These are phyloP conservation scores for Tauraco erythrolophus DNA, from an alignment of 2,113 vertebrate genomes.

Conservation along the genomic window DNA sequence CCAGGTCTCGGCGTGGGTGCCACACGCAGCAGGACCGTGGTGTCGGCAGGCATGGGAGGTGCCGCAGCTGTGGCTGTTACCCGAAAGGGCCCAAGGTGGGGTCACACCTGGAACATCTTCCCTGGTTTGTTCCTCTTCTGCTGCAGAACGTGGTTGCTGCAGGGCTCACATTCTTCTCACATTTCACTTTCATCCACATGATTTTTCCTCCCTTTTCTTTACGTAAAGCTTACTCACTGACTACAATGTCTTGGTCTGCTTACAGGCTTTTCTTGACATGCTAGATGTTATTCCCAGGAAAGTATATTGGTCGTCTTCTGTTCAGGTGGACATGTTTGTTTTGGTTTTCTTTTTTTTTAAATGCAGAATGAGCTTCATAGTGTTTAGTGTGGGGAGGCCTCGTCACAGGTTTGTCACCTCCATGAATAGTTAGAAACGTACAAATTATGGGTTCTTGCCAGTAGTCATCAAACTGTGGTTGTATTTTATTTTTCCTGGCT, in stretches of 20 bases:
- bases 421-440: not conserved
- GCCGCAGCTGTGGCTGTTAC: not conserved
- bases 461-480: not conserved
- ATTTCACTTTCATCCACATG: fast-evolving
- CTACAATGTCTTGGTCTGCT: not conserved
- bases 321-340: not conserved
- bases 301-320: fast-evolving
- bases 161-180: too few relatives aligned
- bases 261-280: not conserved
- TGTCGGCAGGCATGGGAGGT: not conserved
- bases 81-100: not conserved
- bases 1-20: not conserved
- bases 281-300: not conserved
- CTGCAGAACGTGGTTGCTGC: not conserved
- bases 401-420: not conserved
- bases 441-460: not conserved
- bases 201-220: not conserved
- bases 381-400: not conserved
- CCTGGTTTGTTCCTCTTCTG: not conserved
- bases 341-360: not conserved
- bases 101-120: not conserved
- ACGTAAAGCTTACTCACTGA: not conserved
- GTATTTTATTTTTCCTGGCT: not conserved
- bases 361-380: not conserved
- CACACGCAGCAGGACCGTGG: not conserved